Conservation (phyloP, 2,113 vertebrate species). For the Rousettus leschenaultii region DNA sequence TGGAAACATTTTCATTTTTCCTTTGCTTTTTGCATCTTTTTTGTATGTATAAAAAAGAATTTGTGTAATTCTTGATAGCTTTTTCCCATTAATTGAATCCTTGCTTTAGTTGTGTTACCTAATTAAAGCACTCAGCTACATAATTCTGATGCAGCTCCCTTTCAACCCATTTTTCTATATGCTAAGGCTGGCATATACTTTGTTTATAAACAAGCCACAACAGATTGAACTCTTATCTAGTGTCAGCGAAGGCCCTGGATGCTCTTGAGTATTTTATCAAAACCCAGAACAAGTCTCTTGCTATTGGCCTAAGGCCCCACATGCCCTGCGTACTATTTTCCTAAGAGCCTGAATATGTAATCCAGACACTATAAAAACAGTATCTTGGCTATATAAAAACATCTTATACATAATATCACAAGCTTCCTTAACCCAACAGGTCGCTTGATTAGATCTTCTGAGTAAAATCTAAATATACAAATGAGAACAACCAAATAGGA, state of each 20-base stretch:
- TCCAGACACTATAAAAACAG: neutral
- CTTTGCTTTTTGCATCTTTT: neutral
- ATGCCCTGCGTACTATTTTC: neutral
- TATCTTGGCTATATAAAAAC: neutral
- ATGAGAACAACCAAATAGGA: neutral
- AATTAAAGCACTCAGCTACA: neutral
- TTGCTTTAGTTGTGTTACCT: neutral
- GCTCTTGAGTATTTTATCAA: neutral
- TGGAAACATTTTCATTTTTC: neutral
- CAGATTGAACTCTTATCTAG: neutral
- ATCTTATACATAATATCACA: neutral
- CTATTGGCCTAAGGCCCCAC: neutral
- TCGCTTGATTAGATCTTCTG: neutral
- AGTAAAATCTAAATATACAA: neutral
- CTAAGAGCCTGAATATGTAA: neutral
- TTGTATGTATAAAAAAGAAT: neutral
- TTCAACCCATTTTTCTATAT: neutral
- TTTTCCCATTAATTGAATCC: neutral
- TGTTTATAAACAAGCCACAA: neutral
- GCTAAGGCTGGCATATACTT: neutral
- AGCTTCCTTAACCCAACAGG: neutral
- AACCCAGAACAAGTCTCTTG: neutral
- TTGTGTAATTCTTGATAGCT: neutral
- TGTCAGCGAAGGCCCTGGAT: neutral
- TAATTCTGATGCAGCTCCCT: neutral